Conservation (phyloP, 2,888 invertebrate species). For the Napeogenes sylphis region DNA sequence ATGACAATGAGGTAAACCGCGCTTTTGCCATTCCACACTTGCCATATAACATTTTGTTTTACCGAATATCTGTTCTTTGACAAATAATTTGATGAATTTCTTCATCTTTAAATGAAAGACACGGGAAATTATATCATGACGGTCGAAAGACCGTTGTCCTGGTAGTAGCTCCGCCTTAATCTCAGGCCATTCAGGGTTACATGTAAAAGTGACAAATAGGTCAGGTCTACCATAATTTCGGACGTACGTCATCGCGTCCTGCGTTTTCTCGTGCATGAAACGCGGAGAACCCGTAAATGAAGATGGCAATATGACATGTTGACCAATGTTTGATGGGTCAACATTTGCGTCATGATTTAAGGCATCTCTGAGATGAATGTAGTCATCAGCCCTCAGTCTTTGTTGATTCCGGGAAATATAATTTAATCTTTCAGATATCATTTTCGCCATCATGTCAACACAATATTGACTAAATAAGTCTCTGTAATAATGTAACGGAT, state of each 20-base stretch:
- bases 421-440: constrained; percentile 1
- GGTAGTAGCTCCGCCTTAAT: constrained; percentile 12
- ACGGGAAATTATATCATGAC: constrained; percentile 27
- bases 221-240: constrained; percentile 17
- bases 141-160: constrained; percentile 21
- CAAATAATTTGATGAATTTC: constrained; percentile 22
- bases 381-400: constrained; percentile 15
- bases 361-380: constrained; percentile 34
- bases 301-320: constrained; percentile 28
- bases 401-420: constrained; percentile 8
- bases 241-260: constrained; percentile 20
- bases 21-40: constrained; percentile 38
- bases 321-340: constrained; percentile 20
- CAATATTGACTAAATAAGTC: too few relatives aligned
- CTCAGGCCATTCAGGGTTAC: constrained; percentile 26
- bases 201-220: constrained; percentile 25
- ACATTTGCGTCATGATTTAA: constrained; percentile 25
- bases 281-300: constrained; percentile 32
- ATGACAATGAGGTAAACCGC: constrained; percentile 37
- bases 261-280: constrained; percentile 27
- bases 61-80: constrained; percentile 22
- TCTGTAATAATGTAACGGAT: too few relatives aligned
- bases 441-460: neutral
- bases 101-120: constrained; percentile 27
- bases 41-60: constrained; percentile 34